Evolutionary conservation across 2,113 vertebrate species (phyloP), one percentile per base, ranked within the genome.

Genomic region (Hippopotamus amphibius): DNA sequence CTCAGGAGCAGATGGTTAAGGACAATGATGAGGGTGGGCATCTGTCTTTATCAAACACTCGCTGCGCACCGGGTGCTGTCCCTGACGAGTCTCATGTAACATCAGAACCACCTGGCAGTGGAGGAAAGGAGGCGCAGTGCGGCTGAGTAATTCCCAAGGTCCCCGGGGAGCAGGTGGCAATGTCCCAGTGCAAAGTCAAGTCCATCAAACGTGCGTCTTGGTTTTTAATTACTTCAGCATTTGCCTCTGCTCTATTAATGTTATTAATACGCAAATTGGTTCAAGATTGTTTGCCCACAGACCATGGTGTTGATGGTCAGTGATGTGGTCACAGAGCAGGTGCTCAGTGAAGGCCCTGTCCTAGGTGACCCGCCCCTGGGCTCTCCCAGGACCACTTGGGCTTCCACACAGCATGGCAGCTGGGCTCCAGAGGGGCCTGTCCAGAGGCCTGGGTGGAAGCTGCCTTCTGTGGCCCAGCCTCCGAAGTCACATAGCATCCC

Each of bases 11-110:
- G 43, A 48, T 33, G 3, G 11, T 30, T 50, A 30, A 6, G 1
- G 7, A 28, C 1, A 15, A 3, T 5, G 9, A 2, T 37, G 41
- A 13, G 30, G 19, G 37, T 1, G 81, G 7, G 17, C 1, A 30
- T 9, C 15, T 8, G 0, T 10, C 17, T 41, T 9, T 28, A 10
- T 2, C 6, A 14, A 46, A 22, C 3, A 0, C 26, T 30, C 16
- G 61, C 37, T 2, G 2, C 0, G 7, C 33, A 0, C 84, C 17
- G 19, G 16, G 66, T 5, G 13, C 0, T 26, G 19, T 9, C 7
- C 15, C 0, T 41, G 7, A 37, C 28, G 74, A 7, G 24, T 0
- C 28, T 90, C 14, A 4, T 1, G 0, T 4, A 16, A 6, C 3
- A 6, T 6, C 50, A 15, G 43, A 17, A n/a, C 14, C 37, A 4